These are phyloP conservation scores for Drosophila ironensis DNA, from an alignment of 1,140 invertebrate species.

Conservation along the genomic window DNA sequence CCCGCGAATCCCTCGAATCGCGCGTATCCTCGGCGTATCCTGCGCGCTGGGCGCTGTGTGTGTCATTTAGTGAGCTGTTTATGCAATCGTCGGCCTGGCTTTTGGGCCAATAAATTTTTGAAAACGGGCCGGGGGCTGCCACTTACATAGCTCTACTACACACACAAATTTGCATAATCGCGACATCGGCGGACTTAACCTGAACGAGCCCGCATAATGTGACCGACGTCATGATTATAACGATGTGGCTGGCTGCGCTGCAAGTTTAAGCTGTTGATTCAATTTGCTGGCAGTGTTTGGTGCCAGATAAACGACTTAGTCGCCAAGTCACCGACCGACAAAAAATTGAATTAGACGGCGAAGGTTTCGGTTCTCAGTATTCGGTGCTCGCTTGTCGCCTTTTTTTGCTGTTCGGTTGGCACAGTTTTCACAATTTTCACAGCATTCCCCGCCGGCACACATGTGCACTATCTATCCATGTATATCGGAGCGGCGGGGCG, in stretches of 20 bases:
- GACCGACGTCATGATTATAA: conserved; percentile 47
- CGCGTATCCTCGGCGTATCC: neutral
- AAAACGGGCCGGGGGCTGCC: too few relatives aligned
- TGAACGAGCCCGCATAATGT: conserved; percentile 52
- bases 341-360: conserved; percentile 64
- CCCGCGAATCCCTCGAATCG: neutral
- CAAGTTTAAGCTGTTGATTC: conserved; percentile 56
- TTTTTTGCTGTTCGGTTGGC: neutral
- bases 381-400: neutral
- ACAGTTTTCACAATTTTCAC: too few relatives aligned
- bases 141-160: too few relatives aligned
- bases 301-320: conserved; percentile 74
- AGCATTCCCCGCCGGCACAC: too few relatives aligned
- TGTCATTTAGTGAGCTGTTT: conserved; percentile 71
- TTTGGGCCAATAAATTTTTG: conserved; percentile 33
- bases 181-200: conserved; percentile 40
- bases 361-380: neutral
- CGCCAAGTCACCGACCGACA: conserved; percentile 21
- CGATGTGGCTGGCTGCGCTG: conserved; percentile 38
- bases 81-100: conserved; percentile 49
- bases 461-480: too few relatives aligned
- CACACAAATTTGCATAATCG: conserved; percentile 68
- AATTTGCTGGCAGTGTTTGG: conserved; percentile 59
- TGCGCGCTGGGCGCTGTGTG: neutral
- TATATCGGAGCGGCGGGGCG: too few relatives aligned